A percentile compares a stretch with the other conserved stretches of the same genome.
Evolutionary conservation across 2,113 vertebrate species (phyloP).

Genomic region (Emydocephalus ijimae): DNA sequence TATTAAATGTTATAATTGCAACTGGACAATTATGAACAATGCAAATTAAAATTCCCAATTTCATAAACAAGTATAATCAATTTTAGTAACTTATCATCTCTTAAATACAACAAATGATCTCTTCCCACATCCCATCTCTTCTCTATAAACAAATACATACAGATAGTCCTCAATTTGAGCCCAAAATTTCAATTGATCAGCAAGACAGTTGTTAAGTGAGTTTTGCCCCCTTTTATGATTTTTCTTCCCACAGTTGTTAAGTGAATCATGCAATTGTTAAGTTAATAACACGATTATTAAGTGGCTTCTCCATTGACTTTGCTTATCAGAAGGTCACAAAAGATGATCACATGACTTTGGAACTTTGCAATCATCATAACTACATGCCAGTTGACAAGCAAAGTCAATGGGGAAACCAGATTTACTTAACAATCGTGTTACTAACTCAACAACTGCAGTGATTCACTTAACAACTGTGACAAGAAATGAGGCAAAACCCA

Average conservation of each 20-base stretch:
- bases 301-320: neutral
- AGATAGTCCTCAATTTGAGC: neutral
- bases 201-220: neutral
- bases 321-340: no score
- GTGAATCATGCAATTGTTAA: neutral
- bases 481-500: no score
- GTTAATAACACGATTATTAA: neutral
- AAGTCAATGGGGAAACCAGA: no score
- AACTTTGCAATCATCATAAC: no score
- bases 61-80: neutral
- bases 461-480: no score
- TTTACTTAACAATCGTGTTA: no score
- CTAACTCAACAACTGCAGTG: no score
- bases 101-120: neutral
- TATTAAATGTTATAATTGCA: neutral
- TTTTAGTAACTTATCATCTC: neutral
- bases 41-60: neutral
- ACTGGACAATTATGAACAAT: neutral
- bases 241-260: neutral
- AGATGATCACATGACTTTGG: no score
- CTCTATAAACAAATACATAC: neutral
- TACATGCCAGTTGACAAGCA: no score
- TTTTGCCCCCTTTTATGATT: neutral
- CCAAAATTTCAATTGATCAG: neutral
- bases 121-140: neutral